Base-by-base conservation (phyloP, 2,888 invertebrate species). In the Synanthedon vespiformis region DNA sequence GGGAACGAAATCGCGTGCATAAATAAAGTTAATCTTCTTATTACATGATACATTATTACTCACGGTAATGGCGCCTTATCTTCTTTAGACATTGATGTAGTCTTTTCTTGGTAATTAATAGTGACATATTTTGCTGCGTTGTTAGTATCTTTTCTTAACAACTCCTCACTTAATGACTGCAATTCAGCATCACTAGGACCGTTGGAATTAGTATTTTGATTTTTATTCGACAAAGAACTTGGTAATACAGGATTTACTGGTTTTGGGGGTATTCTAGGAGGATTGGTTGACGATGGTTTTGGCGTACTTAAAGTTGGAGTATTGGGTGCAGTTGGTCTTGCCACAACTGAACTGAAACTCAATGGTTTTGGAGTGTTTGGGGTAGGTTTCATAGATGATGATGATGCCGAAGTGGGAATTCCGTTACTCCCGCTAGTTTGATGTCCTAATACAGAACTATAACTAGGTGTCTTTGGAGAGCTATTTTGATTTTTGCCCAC, bases 41-140 rank as follows among this genome's bases (percentile, higher is more conserved):
- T 34, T 34, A 34, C 34, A 8, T 8, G 34, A 10, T 8, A 34
- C 34, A 34, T 48, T 2, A 44, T 18, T 55, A 85, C 92, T 91
- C 89, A 95, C 95, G 93, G 92, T 61, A 88, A 77, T 27, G 94
- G 90, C 6, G 95, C 94, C 74, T 92, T 91, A 70, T 95, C 95
- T 12, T 82, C 88, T 52, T 80, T 81, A 13, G 92, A 92, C 51
- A 89, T 89, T 8, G 93, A 92, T 2, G 91, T 89, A 0, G 94
- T 94, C 72, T 90, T 90, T 57, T 91, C 92, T 80, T 95, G 95
- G 56, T 91, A 88, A 72, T 94, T 93, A 2, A 95, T 67, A 0
- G 89, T 90, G n/a, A 94, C 85, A 59, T 90, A 89, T 66, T 81
- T 90, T 5, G 92, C 90, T 47, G 92, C 93, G 72, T 94, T 94